A percentile compares a stretch with the other conserved stretches of the same genome.
phyloP scores from a whole-genome alignment of 2,888 invertebrate genomes.

The Caenorhabditis angaria region DNA sequence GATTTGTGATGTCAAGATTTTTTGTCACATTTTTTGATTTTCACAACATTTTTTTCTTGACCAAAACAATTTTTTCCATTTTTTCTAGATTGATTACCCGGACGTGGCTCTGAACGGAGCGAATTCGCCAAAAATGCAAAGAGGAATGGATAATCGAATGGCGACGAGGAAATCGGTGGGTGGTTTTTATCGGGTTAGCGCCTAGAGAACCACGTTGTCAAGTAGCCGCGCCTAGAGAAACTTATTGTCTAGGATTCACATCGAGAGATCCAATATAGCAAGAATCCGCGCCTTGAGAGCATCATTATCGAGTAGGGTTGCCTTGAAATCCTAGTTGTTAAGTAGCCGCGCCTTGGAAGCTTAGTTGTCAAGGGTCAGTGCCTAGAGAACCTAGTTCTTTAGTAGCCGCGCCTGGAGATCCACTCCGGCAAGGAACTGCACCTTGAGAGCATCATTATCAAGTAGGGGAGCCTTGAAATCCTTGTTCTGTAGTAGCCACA shows the following conservation, averaged over 20 bases:
- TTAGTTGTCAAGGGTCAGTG: too few relatives aligned
- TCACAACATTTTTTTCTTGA: background rate
- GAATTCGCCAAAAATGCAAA: slow-evolving; percentile 27
- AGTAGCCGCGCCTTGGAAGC: too few relatives aligned
- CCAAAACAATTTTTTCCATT: background rate
- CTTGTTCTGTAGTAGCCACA: too few relatives aligned
- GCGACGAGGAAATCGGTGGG: slow-evolving; percentile 37
- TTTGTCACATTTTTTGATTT: background rate
- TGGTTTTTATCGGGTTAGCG: background rate
- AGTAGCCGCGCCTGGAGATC: too few relatives aligned
- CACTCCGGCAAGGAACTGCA: background rate
- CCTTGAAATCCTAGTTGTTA: too few relatives aligned
- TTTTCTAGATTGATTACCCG: slow-evolving; percentile 59
- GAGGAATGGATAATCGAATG: slow-evolving; percentile 17
- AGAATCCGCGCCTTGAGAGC: background rate
- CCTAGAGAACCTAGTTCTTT: too few relatives aligned
- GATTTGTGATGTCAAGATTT: background rate
- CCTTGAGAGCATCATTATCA: background rate
- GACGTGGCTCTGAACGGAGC: slow-evolving; percentile 49
- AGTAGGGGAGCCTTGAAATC: too few relatives aligned
- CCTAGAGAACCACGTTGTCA: background rate
- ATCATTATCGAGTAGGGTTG: too few relatives aligned
- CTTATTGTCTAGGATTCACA: slow-evolving; percentile 20
- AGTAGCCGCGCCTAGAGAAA: too few relatives aligned
- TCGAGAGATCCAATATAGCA: slow-evolving; percentile 7